phyloP scores from a whole-genome alignment of 53 echinoderm and acorn worm species.

The Glandiceps talaboti region DNA sequence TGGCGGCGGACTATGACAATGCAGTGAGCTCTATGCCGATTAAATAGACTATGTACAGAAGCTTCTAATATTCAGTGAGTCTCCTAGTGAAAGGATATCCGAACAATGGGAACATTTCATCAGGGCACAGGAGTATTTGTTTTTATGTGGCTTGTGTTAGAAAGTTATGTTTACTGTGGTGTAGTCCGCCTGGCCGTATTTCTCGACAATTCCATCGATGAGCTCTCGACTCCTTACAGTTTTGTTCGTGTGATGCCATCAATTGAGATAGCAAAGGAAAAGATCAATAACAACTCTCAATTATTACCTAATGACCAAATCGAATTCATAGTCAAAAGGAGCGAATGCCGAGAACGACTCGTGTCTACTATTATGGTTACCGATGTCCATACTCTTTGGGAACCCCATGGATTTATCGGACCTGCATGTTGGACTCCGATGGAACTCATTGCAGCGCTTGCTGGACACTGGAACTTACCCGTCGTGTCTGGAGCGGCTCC shows the following conservation, averaged over 20 bases:
- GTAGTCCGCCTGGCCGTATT: slow-evolving; percentile 2
- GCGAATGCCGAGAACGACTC: background rate
- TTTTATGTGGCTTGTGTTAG: background rate
- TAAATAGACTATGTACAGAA: no score
- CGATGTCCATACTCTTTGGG: slow-evolving; percentile 1
- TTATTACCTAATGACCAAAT: background rate
- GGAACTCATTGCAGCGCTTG: slow-evolving; percentile 37
- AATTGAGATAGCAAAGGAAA: slow-evolving; percentile 53
- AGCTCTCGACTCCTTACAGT: background rate
- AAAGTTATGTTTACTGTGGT: background rate
- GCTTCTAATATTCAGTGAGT: no score
- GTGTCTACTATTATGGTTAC: background rate
- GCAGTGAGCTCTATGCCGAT: no score
- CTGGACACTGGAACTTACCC: slow-evolving; percentile 49
- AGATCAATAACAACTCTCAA: slow-evolving; percentile 10
- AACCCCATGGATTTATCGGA: slow-evolving; percentile 32
- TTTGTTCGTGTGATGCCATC: slow-evolving; percentile 29
- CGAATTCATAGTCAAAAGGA: background rate
- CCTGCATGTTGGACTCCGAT: slow-evolving; percentile 19
- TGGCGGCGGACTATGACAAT: no score
- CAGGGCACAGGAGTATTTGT: background rate
- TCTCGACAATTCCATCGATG: background rate
- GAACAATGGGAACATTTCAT: background rate
- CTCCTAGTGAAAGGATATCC: no score
- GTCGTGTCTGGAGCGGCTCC: slow-evolving; percentile 45